These are phyloP conservation scores for Leiothrix lutea DNA, from an alignment of 2,113 vertebrate species.

Conservation along the genomic window DNA sequence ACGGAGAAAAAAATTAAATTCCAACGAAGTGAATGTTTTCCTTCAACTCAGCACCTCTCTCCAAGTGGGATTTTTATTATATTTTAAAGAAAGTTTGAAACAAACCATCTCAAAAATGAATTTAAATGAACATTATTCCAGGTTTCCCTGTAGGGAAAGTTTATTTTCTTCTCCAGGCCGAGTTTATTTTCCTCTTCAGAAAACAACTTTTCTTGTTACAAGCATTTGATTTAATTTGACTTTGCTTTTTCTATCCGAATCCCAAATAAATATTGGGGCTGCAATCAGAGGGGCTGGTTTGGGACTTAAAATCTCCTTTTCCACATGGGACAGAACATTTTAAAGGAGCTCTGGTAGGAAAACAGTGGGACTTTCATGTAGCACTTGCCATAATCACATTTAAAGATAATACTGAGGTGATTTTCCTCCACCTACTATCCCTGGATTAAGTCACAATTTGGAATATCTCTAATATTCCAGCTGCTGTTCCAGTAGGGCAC, in stretches of 20 bases:
- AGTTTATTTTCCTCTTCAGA: not conserved
- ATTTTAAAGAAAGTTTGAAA: not conserved
- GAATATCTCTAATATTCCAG: not conserved
- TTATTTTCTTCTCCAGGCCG: not conserved
- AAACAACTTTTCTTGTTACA: not conserved
- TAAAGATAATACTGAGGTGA: accelerated
- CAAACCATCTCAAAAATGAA: not conserved
- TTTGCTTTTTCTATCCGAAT: not conserved
- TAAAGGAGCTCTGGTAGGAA: not conserved
- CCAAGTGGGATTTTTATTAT: not conserved
- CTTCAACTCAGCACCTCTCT: not conserved
- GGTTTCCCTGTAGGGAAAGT: not conserved
- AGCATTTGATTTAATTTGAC: not conserved
- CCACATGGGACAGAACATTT: not conserved
- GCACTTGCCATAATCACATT: not conserved
- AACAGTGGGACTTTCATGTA: not conserved
- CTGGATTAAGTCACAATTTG: accelerated
- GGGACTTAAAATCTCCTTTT: not conserved
- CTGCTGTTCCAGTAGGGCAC: not conserved
- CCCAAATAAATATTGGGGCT: not conserved
- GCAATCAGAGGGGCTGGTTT: not conserved
- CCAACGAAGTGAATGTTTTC: not conserved
- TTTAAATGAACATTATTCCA: not conserved
- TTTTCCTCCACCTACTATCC: not conserved
- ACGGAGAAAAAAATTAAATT: not conserved